Conservation (phyloP, 2,113 vertebrate species). For the Sphaerodactylus townsendi region DNA sequence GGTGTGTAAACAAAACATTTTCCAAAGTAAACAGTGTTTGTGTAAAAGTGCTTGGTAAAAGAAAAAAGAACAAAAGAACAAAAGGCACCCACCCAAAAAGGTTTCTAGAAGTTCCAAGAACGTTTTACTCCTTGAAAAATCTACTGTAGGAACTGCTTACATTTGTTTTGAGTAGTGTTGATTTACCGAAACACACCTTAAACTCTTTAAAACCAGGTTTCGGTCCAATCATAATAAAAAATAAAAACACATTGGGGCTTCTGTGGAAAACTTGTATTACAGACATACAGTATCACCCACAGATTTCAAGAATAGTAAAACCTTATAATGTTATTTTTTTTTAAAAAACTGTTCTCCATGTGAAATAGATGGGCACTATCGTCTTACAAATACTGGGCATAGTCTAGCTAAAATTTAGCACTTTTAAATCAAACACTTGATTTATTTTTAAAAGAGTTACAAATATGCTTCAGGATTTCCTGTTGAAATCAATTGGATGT, state of each 20-base stretch:
- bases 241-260: constrained; percentile 15
- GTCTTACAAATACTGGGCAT: constrained; percentile 9
- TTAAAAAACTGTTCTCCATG: constrained; percentile 19
- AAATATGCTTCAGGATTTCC: neutral
- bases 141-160: constrained; percentile 33
- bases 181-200: constrained; percentile 35
- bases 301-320: constrained; percentile 6
- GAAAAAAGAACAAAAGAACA: neutral
- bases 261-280: constrained; percentile 1
- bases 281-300: neutral
- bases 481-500: neutral
- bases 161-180: constrained; percentile 27
- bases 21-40: constrained; percentile 44
- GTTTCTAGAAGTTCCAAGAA: constrained; percentile 20
- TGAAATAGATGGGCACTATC: constrained; percentile 32
- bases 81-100: constrained; percentile 53
- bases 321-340: neutral
- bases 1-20: constrained; percentile 53
- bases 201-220: constrained; percentile 21
- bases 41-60: constrained; percentile 65
- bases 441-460: neutral
- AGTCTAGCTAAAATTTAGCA: neutral
- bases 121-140: constrained; percentile 25
- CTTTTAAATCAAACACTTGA: neutral
- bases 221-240: constrained; percentile 40